Conservation (phyloP, 2,113 vertebrate genomes). For the Pygoscelis antarcticus region DNA sequence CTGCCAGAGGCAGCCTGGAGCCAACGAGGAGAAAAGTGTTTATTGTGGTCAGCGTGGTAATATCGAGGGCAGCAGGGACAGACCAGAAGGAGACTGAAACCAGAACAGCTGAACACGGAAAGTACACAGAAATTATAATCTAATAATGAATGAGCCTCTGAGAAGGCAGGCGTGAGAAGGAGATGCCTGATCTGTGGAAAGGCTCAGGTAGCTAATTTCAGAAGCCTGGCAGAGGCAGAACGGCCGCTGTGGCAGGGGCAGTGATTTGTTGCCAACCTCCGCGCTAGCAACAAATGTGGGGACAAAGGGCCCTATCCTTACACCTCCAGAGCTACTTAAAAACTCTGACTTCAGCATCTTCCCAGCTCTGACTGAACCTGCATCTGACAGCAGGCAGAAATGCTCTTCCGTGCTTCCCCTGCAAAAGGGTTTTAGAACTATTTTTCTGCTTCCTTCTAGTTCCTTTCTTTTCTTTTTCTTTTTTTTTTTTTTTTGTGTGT, state of each 20-base stretch:
- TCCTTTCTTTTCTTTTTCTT: not conserved
- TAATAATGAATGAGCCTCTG: constrained; percentile 17
- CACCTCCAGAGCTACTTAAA: not conserved
- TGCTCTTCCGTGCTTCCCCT: not conserved
- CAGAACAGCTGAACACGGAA: not conserved
- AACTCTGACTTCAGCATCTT: not conserved
- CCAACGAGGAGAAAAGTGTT: not conserved
- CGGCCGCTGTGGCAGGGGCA: fast-evolving
- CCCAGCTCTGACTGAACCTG: not conserved
- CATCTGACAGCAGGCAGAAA: not conserved
- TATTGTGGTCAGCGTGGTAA: constrained; percentile 25
- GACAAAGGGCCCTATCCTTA: not conserved
- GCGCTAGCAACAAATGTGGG: not conserved
- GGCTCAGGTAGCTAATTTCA: constrained; percentile 15
- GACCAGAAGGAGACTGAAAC: constrained; percentile 3
- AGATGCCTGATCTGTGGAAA: not conserved
- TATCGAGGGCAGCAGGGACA: not conserved
- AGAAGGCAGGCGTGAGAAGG: not conserved
- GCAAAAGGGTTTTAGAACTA: constrained; percentile 6
- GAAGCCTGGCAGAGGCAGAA: not conserved
- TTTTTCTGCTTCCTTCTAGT: constrained; percentile 17
- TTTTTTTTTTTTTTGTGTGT: not conserved
- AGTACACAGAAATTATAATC: not conserved
- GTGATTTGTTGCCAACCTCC: not conserved
- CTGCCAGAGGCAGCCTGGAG: constrained; percentile 25